Percentiles rank a stretch among this genome's conserved stretches.
phyloP scores from a whole-genome alignment of 1,140 invertebrate species.

The Melitaea cinxia region DNA sequence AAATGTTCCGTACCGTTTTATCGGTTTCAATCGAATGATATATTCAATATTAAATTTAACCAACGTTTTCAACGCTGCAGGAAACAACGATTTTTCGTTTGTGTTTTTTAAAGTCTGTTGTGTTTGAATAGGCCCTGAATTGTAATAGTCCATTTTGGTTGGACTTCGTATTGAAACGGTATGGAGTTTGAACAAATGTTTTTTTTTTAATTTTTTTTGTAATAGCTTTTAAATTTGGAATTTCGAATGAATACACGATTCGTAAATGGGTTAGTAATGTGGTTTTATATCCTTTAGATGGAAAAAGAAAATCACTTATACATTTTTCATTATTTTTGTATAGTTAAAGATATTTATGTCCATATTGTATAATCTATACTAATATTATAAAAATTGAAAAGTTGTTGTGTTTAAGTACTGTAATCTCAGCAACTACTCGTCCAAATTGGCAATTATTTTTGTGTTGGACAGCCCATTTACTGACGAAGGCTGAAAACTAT shows the following conservation, averaged over 20 bases:
- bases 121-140: slow-evolving; percentile 18
- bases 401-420: no score
- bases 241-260: neutral
- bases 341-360: no score
- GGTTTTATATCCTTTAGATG: no score
- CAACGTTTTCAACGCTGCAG: slow-evolving; percentile 12
- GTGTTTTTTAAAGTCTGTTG: slow-evolving; percentile 6
- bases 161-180: neutral
- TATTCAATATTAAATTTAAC: slow-evolving; percentile 32
- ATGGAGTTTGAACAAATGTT: neutral
- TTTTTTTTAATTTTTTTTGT: neutral
- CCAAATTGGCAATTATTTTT: no score
- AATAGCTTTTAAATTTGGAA: neutral
- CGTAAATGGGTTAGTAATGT: no score
- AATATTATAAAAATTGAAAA: no score
- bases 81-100: neutral
- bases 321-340: no score
- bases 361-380: no score
- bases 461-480: no score
- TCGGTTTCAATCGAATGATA: slow-evolving; percentile 40
- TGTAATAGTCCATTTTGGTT: slow-evolving; percentile 10
- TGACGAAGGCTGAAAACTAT: no score
- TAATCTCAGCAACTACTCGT: no score
- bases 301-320: no score
- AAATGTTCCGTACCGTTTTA: slow-evolving; percentile 42